Conservation (phyloP, 2,113 vertebrate species). For the Gavialis gangeticus region DNA sequence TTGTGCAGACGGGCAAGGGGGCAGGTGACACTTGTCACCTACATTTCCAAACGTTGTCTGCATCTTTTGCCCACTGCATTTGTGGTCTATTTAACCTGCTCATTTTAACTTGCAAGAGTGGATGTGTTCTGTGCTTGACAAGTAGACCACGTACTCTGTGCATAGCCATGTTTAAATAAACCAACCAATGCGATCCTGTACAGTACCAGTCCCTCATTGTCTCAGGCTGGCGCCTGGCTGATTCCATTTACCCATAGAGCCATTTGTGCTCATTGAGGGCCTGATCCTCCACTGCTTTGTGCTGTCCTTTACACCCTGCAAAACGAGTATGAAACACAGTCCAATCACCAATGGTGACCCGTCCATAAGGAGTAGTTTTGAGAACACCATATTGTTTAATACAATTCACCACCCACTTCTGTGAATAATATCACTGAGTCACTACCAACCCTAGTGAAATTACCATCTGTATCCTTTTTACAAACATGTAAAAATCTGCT, state of each 20-base stretch:
- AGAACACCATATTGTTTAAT: background rate
- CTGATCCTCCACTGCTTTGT: background rate
- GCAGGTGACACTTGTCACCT: rapidly evolving
- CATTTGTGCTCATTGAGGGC: background rate
- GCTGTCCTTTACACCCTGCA: background rate
- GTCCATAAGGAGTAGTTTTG: background rate
- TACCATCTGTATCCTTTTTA: background rate
- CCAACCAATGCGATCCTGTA: background rate
- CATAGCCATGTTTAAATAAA: rapidly evolving
- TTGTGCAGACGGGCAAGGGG: rapidly evolving
- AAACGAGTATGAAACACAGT: background rate
- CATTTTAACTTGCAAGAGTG: background rate
- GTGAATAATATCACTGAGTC: background rate
- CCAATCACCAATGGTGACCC: background rate
- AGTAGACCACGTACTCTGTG: background rate
- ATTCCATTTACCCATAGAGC: background rate
- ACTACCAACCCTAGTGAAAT: background rate
- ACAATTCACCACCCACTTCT: background rate
- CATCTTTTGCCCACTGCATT: background rate
- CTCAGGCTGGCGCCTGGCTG: background rate
- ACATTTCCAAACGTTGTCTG: background rate
- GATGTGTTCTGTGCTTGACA: background rate
- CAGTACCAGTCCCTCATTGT: rapidly evolving
- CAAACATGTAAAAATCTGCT: background rate
- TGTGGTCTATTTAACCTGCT: background rate